Evolutionary conservation across 2,888 invertebrate species (phyloP).

Genomic region (Silvanus unidentatus): DNA sequence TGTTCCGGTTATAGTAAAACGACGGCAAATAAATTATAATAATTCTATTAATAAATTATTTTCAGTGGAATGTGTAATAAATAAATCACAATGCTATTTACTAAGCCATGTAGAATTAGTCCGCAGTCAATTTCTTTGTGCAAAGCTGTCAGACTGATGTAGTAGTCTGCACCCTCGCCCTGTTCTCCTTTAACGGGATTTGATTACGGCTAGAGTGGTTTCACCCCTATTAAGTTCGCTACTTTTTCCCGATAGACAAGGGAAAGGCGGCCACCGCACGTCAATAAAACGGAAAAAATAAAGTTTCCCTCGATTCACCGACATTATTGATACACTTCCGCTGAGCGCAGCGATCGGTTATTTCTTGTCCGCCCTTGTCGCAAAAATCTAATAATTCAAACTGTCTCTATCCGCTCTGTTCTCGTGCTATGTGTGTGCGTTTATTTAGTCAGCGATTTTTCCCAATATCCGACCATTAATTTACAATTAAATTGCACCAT

Average conservation of each 20-base stretch:
- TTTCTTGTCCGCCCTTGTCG: conserved; percentile 29
- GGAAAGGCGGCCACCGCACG: conserved; percentile 52
- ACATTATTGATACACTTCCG: conserved; percentile 41
- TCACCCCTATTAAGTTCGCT: conserved; percentile 48
- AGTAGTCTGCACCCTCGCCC: conserved; percentile 27
- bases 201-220: conserved; percentile 49
- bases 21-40: too few species aligned
- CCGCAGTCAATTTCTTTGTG: conserved; percentile 35
- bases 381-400: conserved; percentile 22
- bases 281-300: conserved; percentile 45
- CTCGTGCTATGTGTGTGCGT: too few species aligned
- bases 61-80: too few species aligned
- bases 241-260: conserved; percentile 50
- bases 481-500: too few species aligned
- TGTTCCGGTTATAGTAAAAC: too few species aligned
- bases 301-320: conserved; percentile 35
- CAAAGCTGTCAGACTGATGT: conserved; percentile 41
- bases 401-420: too few species aligned
- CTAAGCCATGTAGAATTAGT: too few species aligned
- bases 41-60: too few species aligned
- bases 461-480: too few species aligned
- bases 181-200: conserved; percentile 39
- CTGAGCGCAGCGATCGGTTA: conserved; percentile 36
- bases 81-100: too few species aligned
- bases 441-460: conserved; percentile 33